Conservation (phyloP, 2,888 invertebrate genomes). For the Drosophila diplacantha region DNA sequence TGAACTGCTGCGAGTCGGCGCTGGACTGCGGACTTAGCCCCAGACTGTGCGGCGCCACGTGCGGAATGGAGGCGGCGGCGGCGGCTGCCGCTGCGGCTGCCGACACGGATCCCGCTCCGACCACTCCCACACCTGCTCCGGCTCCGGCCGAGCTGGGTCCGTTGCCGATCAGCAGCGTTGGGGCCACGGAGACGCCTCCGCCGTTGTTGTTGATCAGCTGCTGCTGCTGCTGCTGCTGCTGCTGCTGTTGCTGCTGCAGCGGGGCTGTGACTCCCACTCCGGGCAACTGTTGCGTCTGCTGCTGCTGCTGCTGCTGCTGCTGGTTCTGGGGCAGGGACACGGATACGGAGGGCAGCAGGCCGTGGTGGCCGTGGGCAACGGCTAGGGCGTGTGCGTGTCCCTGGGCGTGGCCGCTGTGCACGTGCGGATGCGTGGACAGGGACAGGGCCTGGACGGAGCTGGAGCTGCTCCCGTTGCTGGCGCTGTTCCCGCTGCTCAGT, state of each 20-base stretch:
- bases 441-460: slow-evolving; percentile 31
- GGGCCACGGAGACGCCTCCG: slow-evolving; percentile 52
- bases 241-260: slow-evolving; percentile 50
- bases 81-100: slow-evolving; percentile 50
- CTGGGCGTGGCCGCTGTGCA: slow-evolving; percentile 38
- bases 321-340: slow-evolving; percentile 47
- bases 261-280: slow-evolving; percentile 32
- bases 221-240: slow-evolving; percentile 47
- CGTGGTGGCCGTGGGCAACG: slow-evolving; percentile 56
- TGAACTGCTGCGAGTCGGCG: slow-evolving; percentile 83
- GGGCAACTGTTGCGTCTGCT: slow-evolving; percentile 49
- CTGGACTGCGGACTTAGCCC: slow-evolving; percentile 78
- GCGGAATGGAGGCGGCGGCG: slow-evolving; percentile 62
- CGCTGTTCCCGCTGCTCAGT: slow-evolving; percentile 34
- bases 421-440: slow-evolving; percentile 25
- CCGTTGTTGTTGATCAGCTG: slow-evolving; percentile 55
- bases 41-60: slow-evolving; percentile 72
- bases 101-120: slow-evolving; percentile 55
- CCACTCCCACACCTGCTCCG: slow-evolving; percentile 21
- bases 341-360: slow-evolving; percentile 42
- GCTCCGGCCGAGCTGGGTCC: slow-evolving; percentile 72
- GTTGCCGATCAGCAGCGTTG: slow-evolving; percentile 74
- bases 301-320: slow-evolving; percentile 39
- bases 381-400: slow-evolving; percentile 51
- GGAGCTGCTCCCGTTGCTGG: slow-evolving; percentile 38